Conservation (phyloP, 2,113 vertebrate species). For the Colinus virginianus region DNA sequence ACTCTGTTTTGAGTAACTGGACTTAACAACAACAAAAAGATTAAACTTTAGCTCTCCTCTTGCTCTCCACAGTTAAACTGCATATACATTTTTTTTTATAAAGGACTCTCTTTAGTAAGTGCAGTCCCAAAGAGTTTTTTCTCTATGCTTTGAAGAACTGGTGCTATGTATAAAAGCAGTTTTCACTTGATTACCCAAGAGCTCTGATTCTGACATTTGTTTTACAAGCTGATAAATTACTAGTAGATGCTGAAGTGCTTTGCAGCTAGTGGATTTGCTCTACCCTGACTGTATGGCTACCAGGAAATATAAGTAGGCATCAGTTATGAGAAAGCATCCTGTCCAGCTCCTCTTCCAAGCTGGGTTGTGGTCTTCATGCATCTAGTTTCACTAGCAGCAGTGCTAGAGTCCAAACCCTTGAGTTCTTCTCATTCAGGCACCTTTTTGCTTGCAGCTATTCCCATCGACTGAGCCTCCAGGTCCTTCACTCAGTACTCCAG, state of each 20-base stretch:
- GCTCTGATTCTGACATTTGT: background rate
- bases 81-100: background rate
- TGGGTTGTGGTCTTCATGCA: background rate
- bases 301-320: background rate
- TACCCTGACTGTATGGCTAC: background rate
- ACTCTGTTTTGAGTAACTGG: background rate
- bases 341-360: background rate
- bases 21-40: background rate
- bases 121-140: background rate
- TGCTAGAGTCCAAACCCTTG: background rate
- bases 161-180: background rate
- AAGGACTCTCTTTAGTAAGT: background rate
- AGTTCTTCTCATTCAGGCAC: background rate
- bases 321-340: background rate
- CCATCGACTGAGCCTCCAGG: slow-evolving; percentile 83
- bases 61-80: background rate
- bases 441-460: slow-evolving; percentile 81
- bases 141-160: background rate
- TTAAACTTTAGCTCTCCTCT: background rate
- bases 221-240: background rate
- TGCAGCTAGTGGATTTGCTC: background rate
- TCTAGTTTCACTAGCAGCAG: background rate
- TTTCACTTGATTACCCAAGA: background rate
- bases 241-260: background rate
- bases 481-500: slow-evolving; percentile 83